Evolutionary conservation across 2,797 vertebrate species (phyloP).

Genomic region (Sebastolobus alascanus): DNA sequence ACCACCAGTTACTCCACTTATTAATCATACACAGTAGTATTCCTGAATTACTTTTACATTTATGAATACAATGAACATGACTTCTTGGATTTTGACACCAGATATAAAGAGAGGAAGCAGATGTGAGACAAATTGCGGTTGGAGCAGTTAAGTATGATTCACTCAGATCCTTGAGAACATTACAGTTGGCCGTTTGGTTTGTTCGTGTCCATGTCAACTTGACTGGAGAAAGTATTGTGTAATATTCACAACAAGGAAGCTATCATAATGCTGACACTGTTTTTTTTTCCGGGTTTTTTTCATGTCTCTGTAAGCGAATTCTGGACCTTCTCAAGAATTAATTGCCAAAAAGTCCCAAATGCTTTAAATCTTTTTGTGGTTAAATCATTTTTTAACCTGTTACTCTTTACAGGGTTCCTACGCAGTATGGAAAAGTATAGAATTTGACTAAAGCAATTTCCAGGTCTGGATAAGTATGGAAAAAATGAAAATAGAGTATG

Average conservation of each 20-base stretch:
- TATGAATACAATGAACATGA: background rate
- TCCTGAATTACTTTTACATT: background rate
- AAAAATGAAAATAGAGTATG: no score
- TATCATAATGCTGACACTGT: conserved; percentile 24
- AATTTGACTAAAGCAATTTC: no score
- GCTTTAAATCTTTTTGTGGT: background rate
- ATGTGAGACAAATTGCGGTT: conserved; percentile 15
- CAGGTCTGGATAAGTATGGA: no score
- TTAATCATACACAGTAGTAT: background rate
- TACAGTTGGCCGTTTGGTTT: background rate
- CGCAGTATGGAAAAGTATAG: no score
- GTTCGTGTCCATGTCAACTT: background rate
- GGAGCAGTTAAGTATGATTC: background rate
- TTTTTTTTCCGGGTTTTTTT: background rate
- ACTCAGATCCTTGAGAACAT: background rate
- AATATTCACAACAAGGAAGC: conserved; percentile 24
- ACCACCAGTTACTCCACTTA: background rate
- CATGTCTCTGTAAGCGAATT: background rate
- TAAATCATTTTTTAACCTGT: background rate
- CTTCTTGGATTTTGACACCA: background rate
- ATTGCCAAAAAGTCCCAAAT: background rate
- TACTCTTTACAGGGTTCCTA: no score
- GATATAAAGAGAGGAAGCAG: conserved; percentile 1
- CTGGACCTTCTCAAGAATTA: background rate
- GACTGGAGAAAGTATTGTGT: conserved; percentile 10